phyloP scores from a whole-genome alignment of 2,113 vertebrate species.

The Ictalurus punctatus region DNA sequence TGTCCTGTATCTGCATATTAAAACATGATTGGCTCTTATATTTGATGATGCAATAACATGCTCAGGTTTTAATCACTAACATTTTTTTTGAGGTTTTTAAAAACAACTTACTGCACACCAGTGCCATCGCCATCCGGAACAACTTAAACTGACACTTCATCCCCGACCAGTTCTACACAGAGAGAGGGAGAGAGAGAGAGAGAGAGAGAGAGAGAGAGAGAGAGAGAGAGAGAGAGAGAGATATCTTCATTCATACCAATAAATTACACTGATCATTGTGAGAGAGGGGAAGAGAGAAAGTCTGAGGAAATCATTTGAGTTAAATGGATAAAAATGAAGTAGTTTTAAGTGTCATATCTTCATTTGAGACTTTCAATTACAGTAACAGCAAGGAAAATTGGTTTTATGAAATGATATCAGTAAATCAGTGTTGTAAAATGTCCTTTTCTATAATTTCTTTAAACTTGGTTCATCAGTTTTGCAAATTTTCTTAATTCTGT shows the following conservation, averaged over 20 bases:
- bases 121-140: conserved; percentile 93
- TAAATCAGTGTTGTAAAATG: too few relatives aligned
- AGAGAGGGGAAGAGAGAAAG: too few relatives aligned
- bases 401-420: neutral
- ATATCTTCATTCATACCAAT: neutral
- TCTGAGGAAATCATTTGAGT: neutral
- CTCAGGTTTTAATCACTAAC: too few relatives aligned
- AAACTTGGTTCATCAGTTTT: too few relatives aligned
- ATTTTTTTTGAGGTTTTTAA: neutral
- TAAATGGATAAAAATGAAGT: neutral
- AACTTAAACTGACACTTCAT: conserved; percentile 99
- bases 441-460: too few relatives aligned
- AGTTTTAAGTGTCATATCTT: too few relatives aligned
- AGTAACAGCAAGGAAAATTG: neutral
- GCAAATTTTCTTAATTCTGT: neutral
- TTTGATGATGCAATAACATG: neutral
- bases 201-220: neutral
- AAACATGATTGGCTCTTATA: neutral
- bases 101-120: conserved; percentile 94
- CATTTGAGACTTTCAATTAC: too few relatives aligned
- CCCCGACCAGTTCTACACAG: conserved; percentile 91
- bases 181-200: conserved; percentile 9
- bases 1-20: neutral
- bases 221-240: neutral
- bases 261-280: neutral